Percentiles rank a stretch among this genome's conserved stretches.
These are phyloP conservation scores for Myzus persicae DNA, from an alignment of 1,140 invertebrate genomes.

Conservation along the genomic window DNA sequence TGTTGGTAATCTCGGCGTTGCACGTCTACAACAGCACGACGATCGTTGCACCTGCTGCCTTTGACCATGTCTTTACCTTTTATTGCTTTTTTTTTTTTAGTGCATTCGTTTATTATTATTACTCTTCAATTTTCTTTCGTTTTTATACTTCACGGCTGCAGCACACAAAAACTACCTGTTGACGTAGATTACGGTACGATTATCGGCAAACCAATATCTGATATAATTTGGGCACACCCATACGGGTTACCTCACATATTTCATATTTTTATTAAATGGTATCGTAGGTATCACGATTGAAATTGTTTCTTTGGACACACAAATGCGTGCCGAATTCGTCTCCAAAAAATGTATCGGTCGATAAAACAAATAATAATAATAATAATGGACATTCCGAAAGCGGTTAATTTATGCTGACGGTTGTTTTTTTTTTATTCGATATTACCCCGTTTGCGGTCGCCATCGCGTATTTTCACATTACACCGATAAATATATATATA, in stretches of 20 bases:
- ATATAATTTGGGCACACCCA: not conserved
- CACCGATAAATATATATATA: not conserved
- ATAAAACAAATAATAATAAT: constrained; percentile 1
- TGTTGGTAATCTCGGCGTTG: not conserved
- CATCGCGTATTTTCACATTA: not conserved
- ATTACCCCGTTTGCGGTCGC: not conserved
- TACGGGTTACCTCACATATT: not conserved
- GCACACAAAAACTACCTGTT: not conserved
- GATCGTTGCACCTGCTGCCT: constrained; percentile 11
- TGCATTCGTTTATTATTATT: not conserved
- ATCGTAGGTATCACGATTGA: not conserved
- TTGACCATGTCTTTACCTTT: constrained; percentile 20
- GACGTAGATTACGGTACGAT: too few relatives aligned
- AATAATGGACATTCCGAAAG: not conserved
- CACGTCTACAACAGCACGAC: not conserved
- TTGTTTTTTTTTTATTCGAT: not conserved
- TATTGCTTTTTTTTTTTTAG: not conserved
- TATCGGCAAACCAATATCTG: not conserved
- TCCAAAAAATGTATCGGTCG: not conserved
- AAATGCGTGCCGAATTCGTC: not conserved
- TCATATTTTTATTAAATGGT: not conserved
- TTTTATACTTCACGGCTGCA: not conserved
- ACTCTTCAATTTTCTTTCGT: not conserved
- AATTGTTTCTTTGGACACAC: not conserved
- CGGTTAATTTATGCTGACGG: not conserved